These are phyloP conservation scores for Aphidius ervi DNA, from an alignment of 1,140 invertebrate species.

Conservation along the genomic window DNA sequence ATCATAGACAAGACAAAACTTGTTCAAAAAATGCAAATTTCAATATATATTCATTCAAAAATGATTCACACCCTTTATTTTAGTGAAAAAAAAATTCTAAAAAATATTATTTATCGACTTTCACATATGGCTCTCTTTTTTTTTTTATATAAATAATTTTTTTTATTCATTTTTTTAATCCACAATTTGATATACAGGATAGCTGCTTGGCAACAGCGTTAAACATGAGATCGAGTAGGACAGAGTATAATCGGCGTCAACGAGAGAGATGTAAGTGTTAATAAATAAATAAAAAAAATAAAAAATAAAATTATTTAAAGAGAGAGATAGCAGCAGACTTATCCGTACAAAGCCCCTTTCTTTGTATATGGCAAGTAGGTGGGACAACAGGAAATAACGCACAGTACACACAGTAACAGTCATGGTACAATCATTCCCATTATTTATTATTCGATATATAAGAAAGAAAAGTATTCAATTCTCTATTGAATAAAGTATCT, in stretches of 20 bases:
- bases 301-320: not conserved
- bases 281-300: conserved; percentile 1
- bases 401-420: conserved; percentile 8
- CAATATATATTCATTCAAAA: not conserved
- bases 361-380: conserved; percentile 15
- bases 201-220: conserved; percentile 19
- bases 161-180: conserved; percentile 12
- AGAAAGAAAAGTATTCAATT: no score
- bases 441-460: conserved; percentile 3
- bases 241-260: not conserved
- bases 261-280: not conserved
- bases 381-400: conserved; percentile 10
- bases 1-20: no score
- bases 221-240: not conserved
- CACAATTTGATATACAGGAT: not conserved
- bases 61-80: conserved; percentile 7
- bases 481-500: no score
- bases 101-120: conserved; percentile 8
- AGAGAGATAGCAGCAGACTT: not conserved
- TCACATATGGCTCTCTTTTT: conserved; percentile 17
- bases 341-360: conserved; percentile 9
- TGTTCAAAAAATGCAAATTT: not conserved
- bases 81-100: not conserved
- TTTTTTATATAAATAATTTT: not conserved
- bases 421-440: conserved; percentile 15